These are phyloP conservation scores for Acrocephalus arundinaceus DNA, from an alignment of 2,113 vertebrate species.

Conservation along the genomic window DNA sequence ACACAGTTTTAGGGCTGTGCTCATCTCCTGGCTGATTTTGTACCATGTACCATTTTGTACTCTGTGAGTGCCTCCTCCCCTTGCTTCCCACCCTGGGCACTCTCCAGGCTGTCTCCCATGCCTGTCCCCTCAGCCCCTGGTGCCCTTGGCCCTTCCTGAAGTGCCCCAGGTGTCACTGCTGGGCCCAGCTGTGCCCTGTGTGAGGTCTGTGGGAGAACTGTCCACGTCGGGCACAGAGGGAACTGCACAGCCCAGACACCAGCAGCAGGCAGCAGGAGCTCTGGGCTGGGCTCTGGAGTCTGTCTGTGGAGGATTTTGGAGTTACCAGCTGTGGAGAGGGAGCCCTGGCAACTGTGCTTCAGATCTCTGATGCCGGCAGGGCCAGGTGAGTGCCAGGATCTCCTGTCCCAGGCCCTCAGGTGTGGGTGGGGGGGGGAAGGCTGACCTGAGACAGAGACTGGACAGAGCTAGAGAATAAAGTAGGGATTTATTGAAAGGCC, in stretches of 20 bases:
- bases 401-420: accelerated
- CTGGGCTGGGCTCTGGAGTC: neutral
- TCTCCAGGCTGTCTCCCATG: neutral
- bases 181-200: neutral
- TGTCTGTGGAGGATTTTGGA: neutral
- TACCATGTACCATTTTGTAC: neutral
- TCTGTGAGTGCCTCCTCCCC: accelerated
- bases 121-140: neutral
- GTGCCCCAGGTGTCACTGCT: neutral
- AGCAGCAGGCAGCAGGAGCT: neutral
- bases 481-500: too few species aligned
- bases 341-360: neutral
- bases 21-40: neutral
- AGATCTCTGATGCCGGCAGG: accelerated
- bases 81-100: neutral
- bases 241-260: accelerated
- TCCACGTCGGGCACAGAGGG: accelerated
- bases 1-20: neutral
- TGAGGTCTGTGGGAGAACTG: accelerated
- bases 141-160: neutral
- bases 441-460: too few species aligned
- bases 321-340: neutral
- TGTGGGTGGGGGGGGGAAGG: too few species aligned
- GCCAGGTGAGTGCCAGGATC: neutral
- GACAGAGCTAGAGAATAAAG: too few species aligned